Evolutionary conservation across 1,140 invertebrate genomes (phyloP), one percentile per base, ranked within the genome.

Genomic region (Drosophila elegans): DNA sequence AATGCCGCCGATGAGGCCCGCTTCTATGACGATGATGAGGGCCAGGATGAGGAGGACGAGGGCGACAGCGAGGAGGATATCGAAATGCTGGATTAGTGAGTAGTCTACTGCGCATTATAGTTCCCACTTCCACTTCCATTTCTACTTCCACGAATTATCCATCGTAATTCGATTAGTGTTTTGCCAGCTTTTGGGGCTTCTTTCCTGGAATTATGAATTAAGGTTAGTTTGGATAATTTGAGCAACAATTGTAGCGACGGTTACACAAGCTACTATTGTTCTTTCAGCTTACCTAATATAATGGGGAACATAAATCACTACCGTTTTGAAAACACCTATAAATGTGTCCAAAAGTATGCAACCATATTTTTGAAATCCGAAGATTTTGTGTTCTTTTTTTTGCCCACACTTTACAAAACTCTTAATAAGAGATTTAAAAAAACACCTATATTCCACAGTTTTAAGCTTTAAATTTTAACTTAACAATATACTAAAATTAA

Each of bases 1-100:
- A 73, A 56, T 56, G 75, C 74, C 12, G 54, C 54, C 39, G 73
- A 80, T 11, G 79, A 86, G 16, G 60, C 74, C 0, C 69, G 44
- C 1, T 81, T 72, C 46, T 84, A 77, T 29, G 74, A 85, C 12
- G 68, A 88, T 1, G 73, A 90, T 2, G 76, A 63, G 1, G 48
- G 51, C 1, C 51, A 62, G 11, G 34, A 44, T 6, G 61, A 68
- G 7, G 53, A 72, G 11, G 68, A 62, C 6, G 76, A 69, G n/a
- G 68, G 44, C 11, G 80, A 83, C n/a, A 78, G 63, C 54, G 90
- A 91, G 41, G 90, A 84, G 42, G 85, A 91, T 39, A 82, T 91
- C 48, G 90, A 91, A 69, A 81, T 91, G 80, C 44, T 88, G 60
- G 90, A 91, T 46, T 91, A 89, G 90, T 91, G 53, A 91, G 90